phyloP scores from a whole-genome alignment of 2,797 vertebrate genomes.

The Meda fulgida region DNA sequence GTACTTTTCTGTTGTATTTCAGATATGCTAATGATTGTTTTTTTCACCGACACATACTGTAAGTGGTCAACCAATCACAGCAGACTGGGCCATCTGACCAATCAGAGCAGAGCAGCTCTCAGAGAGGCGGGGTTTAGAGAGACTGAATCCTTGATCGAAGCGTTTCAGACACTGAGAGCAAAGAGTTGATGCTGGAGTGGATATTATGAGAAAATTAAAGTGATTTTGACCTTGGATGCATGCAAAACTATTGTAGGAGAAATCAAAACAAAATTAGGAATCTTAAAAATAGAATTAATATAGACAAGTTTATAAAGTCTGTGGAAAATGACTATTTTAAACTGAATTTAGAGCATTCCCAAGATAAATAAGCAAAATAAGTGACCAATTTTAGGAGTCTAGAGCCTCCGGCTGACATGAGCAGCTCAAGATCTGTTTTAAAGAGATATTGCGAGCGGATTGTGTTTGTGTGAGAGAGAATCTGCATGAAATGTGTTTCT shows the following conservation, averaged over 20 bases:
- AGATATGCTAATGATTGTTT: neutral
- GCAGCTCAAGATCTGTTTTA: constrained; percentile 25
- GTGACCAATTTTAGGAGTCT: neutral
- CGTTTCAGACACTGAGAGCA: neutral
- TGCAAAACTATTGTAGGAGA: neutral
- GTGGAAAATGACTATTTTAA: constrained; percentile 14
- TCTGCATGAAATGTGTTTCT: constrained; percentile 50
- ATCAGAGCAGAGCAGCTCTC: neutral
- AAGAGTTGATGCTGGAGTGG: neutral
- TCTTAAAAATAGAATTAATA: neutral
- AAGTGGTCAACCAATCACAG: neutral
- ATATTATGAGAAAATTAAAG: neutral
- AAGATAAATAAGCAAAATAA: constrained; percentile 16
- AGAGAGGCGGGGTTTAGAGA: neutral
- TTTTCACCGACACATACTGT: neutral
- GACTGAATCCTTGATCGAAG: neutral
- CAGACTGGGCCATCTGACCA: neutral
- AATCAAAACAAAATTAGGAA: neutral
- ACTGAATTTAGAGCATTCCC: neutral
- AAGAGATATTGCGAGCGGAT: constrained; percentile 2
- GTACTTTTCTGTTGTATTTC: too few relatives aligned
- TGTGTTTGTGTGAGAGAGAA: constrained; percentile 57
- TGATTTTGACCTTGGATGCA: neutral
- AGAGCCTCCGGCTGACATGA: constrained; percentile 17
- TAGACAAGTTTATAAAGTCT: neutral